phyloP scores from a whole-genome alignment of 1,140 invertebrate species.

The Calephelis nemesis region DNA sequence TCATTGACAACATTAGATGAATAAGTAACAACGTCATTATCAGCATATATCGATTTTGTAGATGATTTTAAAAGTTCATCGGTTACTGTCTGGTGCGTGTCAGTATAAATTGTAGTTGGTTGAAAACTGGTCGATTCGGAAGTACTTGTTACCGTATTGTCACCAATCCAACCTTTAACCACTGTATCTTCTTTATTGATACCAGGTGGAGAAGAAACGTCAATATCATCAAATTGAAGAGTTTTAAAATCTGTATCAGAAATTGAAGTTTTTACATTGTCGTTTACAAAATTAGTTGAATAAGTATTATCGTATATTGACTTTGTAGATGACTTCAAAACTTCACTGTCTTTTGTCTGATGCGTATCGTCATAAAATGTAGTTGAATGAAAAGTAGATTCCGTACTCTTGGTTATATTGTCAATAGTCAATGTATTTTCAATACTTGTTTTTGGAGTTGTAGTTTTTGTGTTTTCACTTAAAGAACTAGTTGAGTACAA shows the following conservation, averaged over 20 bases:
- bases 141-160: not conserved
- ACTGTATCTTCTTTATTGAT: too few species aligned
- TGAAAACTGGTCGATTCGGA: not conserved
- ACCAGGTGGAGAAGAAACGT: not conserved
- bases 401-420: not conserved
- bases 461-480: not conserved
- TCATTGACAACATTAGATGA: not conserved
- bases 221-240: not conserved
- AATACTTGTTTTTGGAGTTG: not conserved
- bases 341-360: not conserved
- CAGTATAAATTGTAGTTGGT: not conserved
- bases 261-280: not conserved
- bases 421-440: not conserved
- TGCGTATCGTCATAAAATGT: not conserved
- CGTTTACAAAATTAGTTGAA: not conserved
- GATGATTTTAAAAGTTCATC: too few species aligned
- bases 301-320: not conserved
- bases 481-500: not conserved
- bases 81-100: not conserved
- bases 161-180: too few species aligned
- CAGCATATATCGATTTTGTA: not conserved
- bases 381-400: not conserved
- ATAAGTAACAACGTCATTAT: not conserved
- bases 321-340: not conserved
- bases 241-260: not conserved